Evolutionary conservation across 2,888 invertebrate species (phyloP).

Genomic region (Microchrysa polita): DNA sequence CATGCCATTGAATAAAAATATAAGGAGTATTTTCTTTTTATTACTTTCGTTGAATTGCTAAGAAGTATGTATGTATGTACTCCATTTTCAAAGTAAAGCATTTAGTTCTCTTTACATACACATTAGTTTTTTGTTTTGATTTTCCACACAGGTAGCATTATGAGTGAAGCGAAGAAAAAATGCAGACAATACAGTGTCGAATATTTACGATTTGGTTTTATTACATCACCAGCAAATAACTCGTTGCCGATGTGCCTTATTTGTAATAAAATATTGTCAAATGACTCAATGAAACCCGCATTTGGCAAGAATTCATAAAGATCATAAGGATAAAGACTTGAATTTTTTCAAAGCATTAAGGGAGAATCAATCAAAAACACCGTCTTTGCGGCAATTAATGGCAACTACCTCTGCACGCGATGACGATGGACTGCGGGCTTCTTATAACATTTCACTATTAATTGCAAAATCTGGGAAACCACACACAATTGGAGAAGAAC

Average conservation of each 20-base stretch:
- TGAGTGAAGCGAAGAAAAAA: background rate
- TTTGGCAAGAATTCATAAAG: slow-evolving; percentile 34
- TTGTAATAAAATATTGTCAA: slow-evolving; percentile 41
- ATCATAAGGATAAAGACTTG: background rate
- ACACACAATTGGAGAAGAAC: no score
- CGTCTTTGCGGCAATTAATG: background rate
- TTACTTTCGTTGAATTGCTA: no score
- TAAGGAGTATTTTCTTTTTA: no score
- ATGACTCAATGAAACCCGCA: slow-evolving; percentile 44
- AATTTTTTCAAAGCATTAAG: background rate
- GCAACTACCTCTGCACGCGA: background rate
- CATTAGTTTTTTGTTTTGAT: no score
- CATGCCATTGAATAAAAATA: no score
- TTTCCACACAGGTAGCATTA: no score
- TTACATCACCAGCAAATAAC: slow-evolving; percentile 12
- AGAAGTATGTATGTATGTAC: no score
- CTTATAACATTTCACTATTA: background rate
- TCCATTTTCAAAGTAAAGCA: no score
- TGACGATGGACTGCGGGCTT: slow-evolving; percentile 11
- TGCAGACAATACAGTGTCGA: background rate
- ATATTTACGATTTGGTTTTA: slow-evolving; percentile 41
- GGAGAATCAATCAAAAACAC: background rate
- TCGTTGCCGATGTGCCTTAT: background rate
- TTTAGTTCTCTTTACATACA: no score
- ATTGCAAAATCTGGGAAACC: no score